Base-by-base conservation (phyloP, 2,888 invertebrate species). In the Cryptus viduatorius region DNA sequence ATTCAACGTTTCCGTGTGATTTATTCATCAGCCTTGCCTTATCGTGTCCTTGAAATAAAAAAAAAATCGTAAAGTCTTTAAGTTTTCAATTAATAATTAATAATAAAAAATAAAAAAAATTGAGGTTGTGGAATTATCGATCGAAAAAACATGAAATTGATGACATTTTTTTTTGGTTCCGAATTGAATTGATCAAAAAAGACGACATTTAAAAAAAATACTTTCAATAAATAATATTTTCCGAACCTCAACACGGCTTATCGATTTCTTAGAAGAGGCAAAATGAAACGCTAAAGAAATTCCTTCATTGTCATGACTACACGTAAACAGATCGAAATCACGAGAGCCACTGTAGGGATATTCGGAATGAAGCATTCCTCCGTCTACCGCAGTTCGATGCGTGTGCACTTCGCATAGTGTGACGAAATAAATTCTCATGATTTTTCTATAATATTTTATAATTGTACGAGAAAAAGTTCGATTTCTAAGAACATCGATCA, bases 1-100 rank as follows among this genome's bases (percentile, higher is more conserved):
- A 92, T 92, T 91, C 88, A 89, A 90, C 85, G 86, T 69, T 29
- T 59, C 44, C n/a, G 50, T 65, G 10, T 64, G 4, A 71, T 65
- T 61, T 10, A 44, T 29, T 1, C 4, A 10, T 37, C 19, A 31
- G 8, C 19, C n/a, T n/a, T n/a, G n/a, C n/a, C n/a, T n/a, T n/a
- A n/a, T n/a, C n/a, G n/a, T n/a, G n/a, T 50, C 69, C 71, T 53
- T 14, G 68, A 19, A 19, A 16, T 59, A 59, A 7, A 50, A 4
- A 50, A n/a, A n/a, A 10, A 1, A 4, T 50, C 10, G 50, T 50
- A 12, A 7, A 37, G 1, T 37, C 37, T 37, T 37, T 8, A 37
- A 2, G 37, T 7, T 37, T 37, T 24, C 24, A 24, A 24, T 24
- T 24, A 24, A 24, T 1, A 24, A 24, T 24, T 24, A 24, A 24